Evolutionary conservation across 2,888 invertebrate species (phyloP).

Genomic region (Malacosoma neustria): DNA sequence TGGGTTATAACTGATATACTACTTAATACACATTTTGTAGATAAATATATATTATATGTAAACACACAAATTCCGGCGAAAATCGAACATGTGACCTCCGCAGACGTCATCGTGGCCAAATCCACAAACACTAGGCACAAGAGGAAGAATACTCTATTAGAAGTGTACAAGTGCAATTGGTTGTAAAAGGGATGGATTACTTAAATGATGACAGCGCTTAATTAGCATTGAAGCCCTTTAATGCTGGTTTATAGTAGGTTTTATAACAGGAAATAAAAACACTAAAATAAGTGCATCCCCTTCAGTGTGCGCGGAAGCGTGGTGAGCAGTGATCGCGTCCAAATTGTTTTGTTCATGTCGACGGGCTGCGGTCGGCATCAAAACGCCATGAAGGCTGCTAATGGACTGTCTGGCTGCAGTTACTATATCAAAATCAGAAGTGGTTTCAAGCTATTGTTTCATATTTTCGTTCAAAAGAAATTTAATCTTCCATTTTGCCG

Average conservation of each 20-base stretch:
- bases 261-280: slow-evolving; percentile 23
- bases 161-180: too few species aligned
- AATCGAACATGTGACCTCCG: too few species aligned
- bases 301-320: slow-evolving; percentile 15
- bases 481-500: too few species aligned
- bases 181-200: too few species aligned
- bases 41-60: too few species aligned
- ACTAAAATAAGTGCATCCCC: slow-evolving; percentile 20
- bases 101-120: too few species aligned
- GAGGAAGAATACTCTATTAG: too few species aligned
- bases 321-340: slow-evolving; percentile 10
- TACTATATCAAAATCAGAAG: not conserved
- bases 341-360: slow-evolving; percentile 12
- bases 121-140: too few species aligned
- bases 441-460: not conserved
- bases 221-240: not conserved
- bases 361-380: not conserved
- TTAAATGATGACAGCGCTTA: too few species aligned
- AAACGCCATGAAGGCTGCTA: not conserved
- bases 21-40: too few species aligned
- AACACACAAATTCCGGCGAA: too few species aligned
- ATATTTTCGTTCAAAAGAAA: not conserved
- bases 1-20: too few species aligned
- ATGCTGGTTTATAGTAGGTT: slow-evolving; percentile 3
- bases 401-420: not conserved